Conservation (phyloP, 1,140 invertebrate species). For the Drosophila leontia region DNA sequence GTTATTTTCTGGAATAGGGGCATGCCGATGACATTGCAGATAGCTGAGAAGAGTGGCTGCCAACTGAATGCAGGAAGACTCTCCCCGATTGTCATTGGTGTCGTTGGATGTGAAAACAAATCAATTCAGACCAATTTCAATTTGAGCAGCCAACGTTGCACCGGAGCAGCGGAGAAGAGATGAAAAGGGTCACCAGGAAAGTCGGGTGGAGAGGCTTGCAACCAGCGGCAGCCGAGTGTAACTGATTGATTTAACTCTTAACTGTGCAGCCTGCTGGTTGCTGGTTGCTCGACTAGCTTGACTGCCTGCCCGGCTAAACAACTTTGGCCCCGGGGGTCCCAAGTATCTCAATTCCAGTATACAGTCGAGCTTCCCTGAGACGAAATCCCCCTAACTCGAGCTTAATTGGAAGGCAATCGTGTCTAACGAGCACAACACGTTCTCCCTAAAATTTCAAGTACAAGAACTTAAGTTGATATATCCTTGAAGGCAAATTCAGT, state of each 20-base stretch:
- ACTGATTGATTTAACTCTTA: conserved; percentile 65
- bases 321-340: conserved; percentile 25
- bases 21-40: conserved; percentile 42
- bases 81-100: conserved; percentile 28
- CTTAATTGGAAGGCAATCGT: conserved; percentile 11
- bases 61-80: conserved; percentile 16
- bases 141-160: conserved; percentile 38
- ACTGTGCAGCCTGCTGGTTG: conserved; percentile 46
- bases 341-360: conserved; percentile 16
- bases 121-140: conserved; percentile 57
- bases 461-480: neutral
- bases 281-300: conserved; percentile 40
- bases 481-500: neutral
- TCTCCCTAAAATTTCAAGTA: neutral
- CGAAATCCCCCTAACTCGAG: neutral
- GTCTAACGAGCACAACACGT: conserved; percentile 8
- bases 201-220: neutral
- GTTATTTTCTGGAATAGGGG: conserved; percentile 31
- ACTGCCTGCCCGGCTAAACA: conserved; percentile 32
- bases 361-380: conserved; percentile 10
- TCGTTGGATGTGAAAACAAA: conserved; percentile 52
- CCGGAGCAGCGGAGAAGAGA: neutral
- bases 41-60: conserved; percentile 33
- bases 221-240: conserved; percentile 45
- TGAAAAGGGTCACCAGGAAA: conserved; percentile 1